A percentile compares a stretch with the other conserved stretches of the same genome.
Conservation (phyloP, 2,113 vertebrate genomes). For the Catagonus wagneri region DNA sequence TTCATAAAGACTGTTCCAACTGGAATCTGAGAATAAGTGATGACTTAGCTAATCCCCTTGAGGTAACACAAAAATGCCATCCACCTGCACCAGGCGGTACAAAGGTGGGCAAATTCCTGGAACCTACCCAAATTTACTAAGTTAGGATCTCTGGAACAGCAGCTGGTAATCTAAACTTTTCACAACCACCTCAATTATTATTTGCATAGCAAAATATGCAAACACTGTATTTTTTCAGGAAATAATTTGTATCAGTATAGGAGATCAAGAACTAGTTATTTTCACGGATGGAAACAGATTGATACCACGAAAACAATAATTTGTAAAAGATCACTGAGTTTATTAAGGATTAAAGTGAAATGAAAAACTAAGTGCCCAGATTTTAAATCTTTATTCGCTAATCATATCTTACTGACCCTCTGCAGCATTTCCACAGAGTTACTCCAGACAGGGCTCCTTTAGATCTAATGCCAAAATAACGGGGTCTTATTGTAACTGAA, state of each 20-base stretch:
- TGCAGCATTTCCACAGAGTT: neutral
- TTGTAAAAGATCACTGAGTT: neutral
- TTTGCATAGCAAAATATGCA: neutral
- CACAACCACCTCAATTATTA: neutral
- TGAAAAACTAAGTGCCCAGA: neutral
- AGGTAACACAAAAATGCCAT: neutral
- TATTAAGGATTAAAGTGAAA: constrained; percentile 3
- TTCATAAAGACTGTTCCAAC: neutral
- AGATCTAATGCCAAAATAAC: neutral
- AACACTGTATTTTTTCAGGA: neutral
- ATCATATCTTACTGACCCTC: neutral
- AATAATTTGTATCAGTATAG: neutral
- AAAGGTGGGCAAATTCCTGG: neutral
- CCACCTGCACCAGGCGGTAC: neutral
- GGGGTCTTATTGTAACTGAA: neutral
- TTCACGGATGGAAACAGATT: neutral
- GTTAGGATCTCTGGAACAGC: neutral
- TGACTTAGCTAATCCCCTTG: neutral
- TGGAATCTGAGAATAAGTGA: neutral
- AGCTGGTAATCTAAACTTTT: neutral
- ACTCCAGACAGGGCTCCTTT: neutral
- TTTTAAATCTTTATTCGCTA: neutral
- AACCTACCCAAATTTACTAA: neutral
- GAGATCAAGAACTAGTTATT: neutral
- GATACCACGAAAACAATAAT: neutral